Evolutionary conservation across 2,888 invertebrate genomes (phyloP), one percentile per base, ranked within the genome.

Genomic region (Stegophylla sp.): DNA sequence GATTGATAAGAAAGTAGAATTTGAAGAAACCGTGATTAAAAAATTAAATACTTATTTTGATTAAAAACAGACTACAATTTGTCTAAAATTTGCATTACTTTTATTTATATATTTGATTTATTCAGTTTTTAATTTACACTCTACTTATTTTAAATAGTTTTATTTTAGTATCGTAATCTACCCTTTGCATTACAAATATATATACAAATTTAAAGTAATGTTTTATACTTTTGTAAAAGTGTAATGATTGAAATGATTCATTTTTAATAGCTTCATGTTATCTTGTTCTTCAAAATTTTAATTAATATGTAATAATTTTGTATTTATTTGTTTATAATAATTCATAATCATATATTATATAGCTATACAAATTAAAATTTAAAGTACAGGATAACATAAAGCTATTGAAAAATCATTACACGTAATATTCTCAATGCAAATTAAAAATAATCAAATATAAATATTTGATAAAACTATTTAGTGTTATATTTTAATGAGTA

Each of bases 11-110:
- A 71, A 69, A 71, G 48, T 79, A n/a, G 34, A 34, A 43, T 79
- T 79, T 71, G 71, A 79, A 79, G 79, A 79, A 61, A 69, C 48
- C 48, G 79, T 79, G n/a, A 48, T 79, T 23, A 71, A 63, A 59
- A 61, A 45, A 63, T 79, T 79, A 69, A 71, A 53, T 20, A 48
- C 12, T 69, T 17, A 69, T 71, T 61, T 61, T 59, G 17, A 51
- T 75, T 64, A 43, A 34, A 34, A 34, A 66, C 17, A 34, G 41
- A 71, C 71, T 69, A 63, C 51, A 48, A 69, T 69, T 59, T 67
- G 13, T 28, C 13, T 7, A 45, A 15, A 56, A 59, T 67, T 69
- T 77, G 28, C 51, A 26, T 43, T 15, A 26, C 3, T 67, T 77
- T 67, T 56, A 56, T 67, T 43, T 51, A 34, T 23, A 7, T 41